Evolutionary conservation across 2,888 invertebrate species (phyloP).

Genomic region (Tryphoninae sp.): DNA sequence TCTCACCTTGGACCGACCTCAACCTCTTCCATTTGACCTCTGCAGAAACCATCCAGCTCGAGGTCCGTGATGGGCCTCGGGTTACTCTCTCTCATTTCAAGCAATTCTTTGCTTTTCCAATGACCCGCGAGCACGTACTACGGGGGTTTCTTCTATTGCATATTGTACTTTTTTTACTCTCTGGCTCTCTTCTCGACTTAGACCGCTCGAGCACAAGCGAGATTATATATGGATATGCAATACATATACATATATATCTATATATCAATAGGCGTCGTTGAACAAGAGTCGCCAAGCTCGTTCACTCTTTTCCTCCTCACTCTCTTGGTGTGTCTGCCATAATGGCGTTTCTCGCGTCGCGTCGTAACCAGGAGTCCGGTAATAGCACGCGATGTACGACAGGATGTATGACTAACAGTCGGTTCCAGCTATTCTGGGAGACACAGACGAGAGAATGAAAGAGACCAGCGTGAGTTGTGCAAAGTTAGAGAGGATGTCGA

Average conservation of each 20-base stretch:
- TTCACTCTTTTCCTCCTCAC: constrained; percentile 63
- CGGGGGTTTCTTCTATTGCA: constrained; percentile 45
- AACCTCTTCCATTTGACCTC: constrained; percentile 51
- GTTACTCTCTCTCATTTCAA: constrained; percentile 61
- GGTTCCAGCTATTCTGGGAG: constrained; percentile 78
- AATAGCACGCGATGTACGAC: constrained; percentile 77
- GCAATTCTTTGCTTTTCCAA: constrained; percentile 57
- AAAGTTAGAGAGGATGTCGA: constrained; percentile 63
- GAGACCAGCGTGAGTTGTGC: constrained; percentile 42
- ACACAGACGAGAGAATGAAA: constrained; percentile 65
- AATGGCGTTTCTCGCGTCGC: constrained; percentile 70
- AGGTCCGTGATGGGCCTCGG: constrained; percentile 40
- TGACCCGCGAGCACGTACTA: constrained; percentile 56
- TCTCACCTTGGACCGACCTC: constrained; percentile 43
- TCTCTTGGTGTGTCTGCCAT: constrained; percentile 71
- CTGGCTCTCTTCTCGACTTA: constrained; percentile 16
- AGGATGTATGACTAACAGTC: constrained; percentile 78
- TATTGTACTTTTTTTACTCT: constrained; percentile 47
- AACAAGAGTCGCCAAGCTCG: constrained; percentile 49
- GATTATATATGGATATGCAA: constrained; percentile 27
- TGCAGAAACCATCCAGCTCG: constrained; percentile 39
- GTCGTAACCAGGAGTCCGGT: constrained; percentile 72
- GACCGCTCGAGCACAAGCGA: constrained; percentile 28
- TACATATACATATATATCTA: constrained; percentile 33
- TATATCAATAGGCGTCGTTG: constrained; percentile 11